A percentile compares a stretch with the other conserved stretches of the same genome.
These are phyloP conservation scores for Spodoptera litura DNA, from an alignment of 1,140 invertebrate genomes.

Conservation along the genomic window DNA sequence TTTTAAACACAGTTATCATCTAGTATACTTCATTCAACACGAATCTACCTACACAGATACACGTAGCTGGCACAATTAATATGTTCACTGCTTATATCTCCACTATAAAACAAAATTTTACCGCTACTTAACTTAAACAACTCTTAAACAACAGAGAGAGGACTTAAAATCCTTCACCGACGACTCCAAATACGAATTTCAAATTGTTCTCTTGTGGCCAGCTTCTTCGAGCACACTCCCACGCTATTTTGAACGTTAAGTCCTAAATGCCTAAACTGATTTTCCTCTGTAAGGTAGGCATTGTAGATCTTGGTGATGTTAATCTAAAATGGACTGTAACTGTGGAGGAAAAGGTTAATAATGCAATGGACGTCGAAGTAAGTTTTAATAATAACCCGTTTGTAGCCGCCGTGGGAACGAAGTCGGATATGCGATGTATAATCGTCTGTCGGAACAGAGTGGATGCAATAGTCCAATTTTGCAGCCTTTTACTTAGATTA, in stretches of 20 bases:
- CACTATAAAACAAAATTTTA: slow-evolving; percentile 79
- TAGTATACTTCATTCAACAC: slow-evolving; percentile 55
- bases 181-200: slow-evolving; percentile 82
- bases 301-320: slow-evolving; percentile 56
- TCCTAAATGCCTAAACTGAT: slow-evolving; percentile 58
- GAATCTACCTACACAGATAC: slow-evolving; percentile 50
- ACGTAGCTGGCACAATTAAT: slow-evolving; percentile 72
- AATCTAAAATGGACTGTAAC: slow-evolving; percentile 61
- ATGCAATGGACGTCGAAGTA: slow-evolving; percentile 58
- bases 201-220: slow-evolving; percentile 77
- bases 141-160: slow-evolving; percentile 78
- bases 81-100: slow-evolving; percentile 73
- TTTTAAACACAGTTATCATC: slow-evolving; percentile 55
- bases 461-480: slow-evolving; percentile 85
- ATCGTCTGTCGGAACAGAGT: slow-evolving; percentile 80
- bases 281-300: slow-evolving; percentile 59
- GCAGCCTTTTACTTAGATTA: slow-evolving; percentile 84
- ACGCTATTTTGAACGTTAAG: slow-evolving; percentile 68
- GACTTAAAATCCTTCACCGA: slow-evolving; percentile 83
- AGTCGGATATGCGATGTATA: slow-evolving; percentile 83
- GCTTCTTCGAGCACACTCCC: slow-evolving; percentile 53
- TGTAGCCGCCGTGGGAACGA: slow-evolving; percentile 82
- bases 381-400: slow-evolving; percentile 85
- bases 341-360: slow-evolving; percentile 57
- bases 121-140: slow-evolving; percentile 77